Percentiles rank a stretch among this genome's conserved stretches.
These are phyloP conservation scores for Kryphioiulus occultus DNA, from an alignment of 2,888 invertebrate species.

Conservation along the genomic window DNA sequence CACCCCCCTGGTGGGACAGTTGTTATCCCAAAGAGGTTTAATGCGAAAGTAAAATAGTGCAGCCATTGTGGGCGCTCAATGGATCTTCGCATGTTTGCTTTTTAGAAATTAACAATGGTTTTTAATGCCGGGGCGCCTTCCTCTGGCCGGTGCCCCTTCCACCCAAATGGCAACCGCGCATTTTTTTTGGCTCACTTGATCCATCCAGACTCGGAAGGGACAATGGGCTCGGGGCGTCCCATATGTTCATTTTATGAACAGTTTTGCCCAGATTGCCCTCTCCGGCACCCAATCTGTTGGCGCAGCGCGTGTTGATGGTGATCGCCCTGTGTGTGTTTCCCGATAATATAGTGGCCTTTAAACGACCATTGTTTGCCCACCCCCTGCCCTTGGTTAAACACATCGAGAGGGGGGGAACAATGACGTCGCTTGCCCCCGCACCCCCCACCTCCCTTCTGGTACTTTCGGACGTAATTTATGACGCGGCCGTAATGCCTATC, in stretches of 20 bases:
- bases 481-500: background rate
- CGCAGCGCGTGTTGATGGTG: conserved; percentile 15
- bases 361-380: conserved; percentile 41
- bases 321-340: background rate
- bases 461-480: background rate
- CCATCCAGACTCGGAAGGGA: background rate
- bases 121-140: background rate
- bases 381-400: conserved; percentile 48
- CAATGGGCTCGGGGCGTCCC: conserved; percentile 37
- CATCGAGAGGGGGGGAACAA: conserved; percentile 35
- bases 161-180: background rate
- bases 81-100: background rate
- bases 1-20: background rate
- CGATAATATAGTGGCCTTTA: conserved; percentile 49
- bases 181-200: background rate
- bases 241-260: conserved; percentile 44
- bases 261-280: conserved; percentile 41
- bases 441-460: background rate
- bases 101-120: conserved; percentile 5
- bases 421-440: background rate
- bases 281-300: conserved; percentile 2
- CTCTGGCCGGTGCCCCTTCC: background rate
- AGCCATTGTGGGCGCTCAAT: background rate
- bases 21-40: background rate
- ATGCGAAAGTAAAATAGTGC: conserved; percentile 5